These are phyloP conservation scores for Lates japonicus DNA, from an alignment of 2,797 vertebrate species.

Conservation along the genomic window DNA sequence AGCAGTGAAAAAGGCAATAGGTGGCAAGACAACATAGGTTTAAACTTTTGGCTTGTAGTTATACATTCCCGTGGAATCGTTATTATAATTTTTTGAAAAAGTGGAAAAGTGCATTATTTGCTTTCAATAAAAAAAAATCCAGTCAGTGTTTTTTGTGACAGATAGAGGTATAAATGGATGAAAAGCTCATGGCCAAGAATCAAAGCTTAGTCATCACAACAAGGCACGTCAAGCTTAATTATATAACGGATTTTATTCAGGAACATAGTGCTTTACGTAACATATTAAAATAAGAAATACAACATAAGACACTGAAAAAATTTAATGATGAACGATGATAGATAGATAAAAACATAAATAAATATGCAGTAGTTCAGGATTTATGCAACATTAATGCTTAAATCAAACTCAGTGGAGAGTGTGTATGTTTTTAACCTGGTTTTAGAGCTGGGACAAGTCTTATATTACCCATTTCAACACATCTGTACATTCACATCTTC, in stretches of 20 bases:
- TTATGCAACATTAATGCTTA: not conserved
- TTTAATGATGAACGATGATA: not conserved
- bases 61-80: too few relatives aligned
- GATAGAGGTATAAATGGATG: not conserved
- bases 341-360: not conserved
- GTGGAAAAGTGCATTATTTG: not conserved
- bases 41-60: too few relatives aligned
- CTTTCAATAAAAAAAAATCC: not conserved
- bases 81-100: not conserved
- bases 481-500: constrained; percentile 1
- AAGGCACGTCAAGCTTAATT: not conserved
- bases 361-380: not conserved
- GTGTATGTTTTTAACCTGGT: not conserved
- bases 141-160: not conserved
- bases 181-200: not conserved
- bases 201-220: not conserved
- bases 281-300: not conserved
- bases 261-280: not conserved
- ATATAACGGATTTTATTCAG: not conserved
- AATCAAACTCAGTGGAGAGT: not conserved
- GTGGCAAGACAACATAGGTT: too few relatives aligned
- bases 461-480: not conserved
- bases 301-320: not conserved
- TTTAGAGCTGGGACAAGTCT: not conserved
- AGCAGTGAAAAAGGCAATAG: not conserved